Evolutionary conservation across 30 jellyfish, hydroid and myxozoan species (phyloP).

Genomic region (Hydractinia echinata): DNA sequence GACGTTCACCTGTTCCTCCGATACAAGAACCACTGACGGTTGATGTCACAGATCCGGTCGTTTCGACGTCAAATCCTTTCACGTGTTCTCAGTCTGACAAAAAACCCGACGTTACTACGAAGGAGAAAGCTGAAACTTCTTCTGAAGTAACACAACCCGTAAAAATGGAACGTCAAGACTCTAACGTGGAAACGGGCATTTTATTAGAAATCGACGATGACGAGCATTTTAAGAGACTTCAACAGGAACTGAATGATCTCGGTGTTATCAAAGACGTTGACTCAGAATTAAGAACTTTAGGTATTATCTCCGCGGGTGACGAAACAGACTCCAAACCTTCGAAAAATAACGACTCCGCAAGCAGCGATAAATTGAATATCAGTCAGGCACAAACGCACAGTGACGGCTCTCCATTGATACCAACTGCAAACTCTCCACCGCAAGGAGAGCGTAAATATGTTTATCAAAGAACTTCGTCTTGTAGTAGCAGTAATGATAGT

Average conservation of each 20-base stretch:
- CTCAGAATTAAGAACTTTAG: conserved; percentile 1
- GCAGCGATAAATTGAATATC: neutral
- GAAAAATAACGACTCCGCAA: conserved; percentile 9
- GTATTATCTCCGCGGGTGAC: conserved; percentile 7
- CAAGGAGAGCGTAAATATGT: conserved; percentile 55
- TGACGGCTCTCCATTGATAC: conserved; percentile 72
- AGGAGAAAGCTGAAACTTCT: too few relatives aligned
- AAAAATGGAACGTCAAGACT: conserved; percentile 8
- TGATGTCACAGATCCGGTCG: neutral
- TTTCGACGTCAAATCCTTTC: neutral
- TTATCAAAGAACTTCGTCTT: conserved; percentile 82
- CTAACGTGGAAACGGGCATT: conserved; percentile 39
- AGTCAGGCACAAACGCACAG: conserved; percentile 31
- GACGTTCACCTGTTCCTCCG: neutral
- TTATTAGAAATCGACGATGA: conserved; percentile 52
- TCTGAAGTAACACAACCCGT: neutral
- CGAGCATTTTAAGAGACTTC: conserved; percentile 42
- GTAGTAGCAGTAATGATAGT: conserved; percentile 66
- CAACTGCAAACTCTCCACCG: conserved; percentile 55
- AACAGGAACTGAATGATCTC: conserved; percentile 22
- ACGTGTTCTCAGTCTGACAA: neutral
- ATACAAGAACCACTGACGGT: neutral
- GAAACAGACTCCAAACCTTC: conserved; percentile 11
- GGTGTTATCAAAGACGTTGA: conserved; percentile 18
- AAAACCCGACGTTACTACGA: too few relatives aligned